Evolutionary conservation across 2,113 vertebrate genomes (phyloP).

Genomic region (Lates calcarifer): DNA sequence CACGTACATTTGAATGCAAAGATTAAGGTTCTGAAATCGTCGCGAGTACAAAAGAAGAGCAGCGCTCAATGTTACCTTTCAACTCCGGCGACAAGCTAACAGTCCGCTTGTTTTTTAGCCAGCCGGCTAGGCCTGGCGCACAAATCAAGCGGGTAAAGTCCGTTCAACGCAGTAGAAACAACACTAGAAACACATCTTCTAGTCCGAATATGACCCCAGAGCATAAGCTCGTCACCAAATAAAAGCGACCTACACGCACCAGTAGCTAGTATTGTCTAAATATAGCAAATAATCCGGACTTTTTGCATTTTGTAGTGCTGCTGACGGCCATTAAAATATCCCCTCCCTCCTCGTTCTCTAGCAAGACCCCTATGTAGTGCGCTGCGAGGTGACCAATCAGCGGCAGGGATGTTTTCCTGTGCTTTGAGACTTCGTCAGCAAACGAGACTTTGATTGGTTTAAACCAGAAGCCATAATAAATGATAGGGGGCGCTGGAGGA

Average conservation of each 20-base stretch:
- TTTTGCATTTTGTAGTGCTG: conserved; percentile 71
- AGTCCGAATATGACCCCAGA: background rate
- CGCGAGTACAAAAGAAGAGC: background rate
- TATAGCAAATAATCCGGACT: conserved; percentile 68
- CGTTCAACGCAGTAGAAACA: conserved; percentile 49
- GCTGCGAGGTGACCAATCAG: conserved; percentile 68
- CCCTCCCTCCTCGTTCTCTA: conserved; percentile 80
- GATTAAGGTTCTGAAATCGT: background rate
- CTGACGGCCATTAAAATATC: conserved; percentile 84
- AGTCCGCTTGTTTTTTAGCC: conserved; percentile 74
- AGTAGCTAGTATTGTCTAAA: conserved; percentile 24
- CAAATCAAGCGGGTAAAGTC: conserved; percentile 79
- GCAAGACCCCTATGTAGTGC: conserved; percentile 53
- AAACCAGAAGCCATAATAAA: conserved; percentile 41
- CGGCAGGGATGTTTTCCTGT: background rate
- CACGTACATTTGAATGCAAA: fast-evolving
- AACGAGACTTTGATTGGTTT: conserved; percentile 68
- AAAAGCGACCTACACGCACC: background rate
- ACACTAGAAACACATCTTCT: conserved; percentile 43
- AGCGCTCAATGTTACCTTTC: conserved; percentile 64
- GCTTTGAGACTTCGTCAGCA: conserved; percentile 22
- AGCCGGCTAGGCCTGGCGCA: conserved; percentile 78
- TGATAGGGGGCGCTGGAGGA: conserved; percentile 68
- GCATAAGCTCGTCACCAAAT: background rate
- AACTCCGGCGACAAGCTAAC: conserved; percentile 67